Conservation (phyloP, 2,888 invertebrate species). For the Sminthurides aquaticus region DNA sequence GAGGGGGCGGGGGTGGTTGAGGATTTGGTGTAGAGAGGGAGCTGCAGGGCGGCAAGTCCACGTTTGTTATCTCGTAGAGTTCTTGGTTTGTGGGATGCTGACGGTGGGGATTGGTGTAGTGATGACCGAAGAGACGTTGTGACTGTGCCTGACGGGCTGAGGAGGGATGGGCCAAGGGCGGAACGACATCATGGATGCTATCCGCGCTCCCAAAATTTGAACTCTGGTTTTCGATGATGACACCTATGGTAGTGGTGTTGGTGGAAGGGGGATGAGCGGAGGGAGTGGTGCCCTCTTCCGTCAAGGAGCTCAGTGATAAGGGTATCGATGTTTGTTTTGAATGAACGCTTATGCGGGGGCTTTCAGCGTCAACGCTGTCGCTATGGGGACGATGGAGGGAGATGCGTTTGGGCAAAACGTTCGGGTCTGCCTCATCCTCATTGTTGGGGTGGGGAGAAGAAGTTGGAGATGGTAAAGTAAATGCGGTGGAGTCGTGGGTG, state of each 20-base stretch:
- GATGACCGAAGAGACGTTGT: background rate
- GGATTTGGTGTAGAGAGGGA: no score
- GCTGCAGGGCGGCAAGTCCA: background rate
- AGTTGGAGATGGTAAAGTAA: background rate
- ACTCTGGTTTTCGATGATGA: slow-evolving; percentile 19
- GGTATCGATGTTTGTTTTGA: background rate
- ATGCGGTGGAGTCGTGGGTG: no score
- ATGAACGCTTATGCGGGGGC: background rate
- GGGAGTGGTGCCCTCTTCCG: background rate
- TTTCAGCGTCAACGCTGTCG: background rate
- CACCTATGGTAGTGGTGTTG: slow-evolving; percentile 5
- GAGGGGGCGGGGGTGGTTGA: background rate
- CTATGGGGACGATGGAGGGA: background rate
- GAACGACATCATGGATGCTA: slow-evolving; percentile 11
- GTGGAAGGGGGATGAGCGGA: background rate
- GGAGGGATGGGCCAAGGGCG: background rate
- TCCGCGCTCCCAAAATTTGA: slow-evolving; percentile 20
- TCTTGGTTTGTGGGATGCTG: background rate
- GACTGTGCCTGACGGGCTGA: background rate
- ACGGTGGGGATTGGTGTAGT: background rate
- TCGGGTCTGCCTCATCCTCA: background rate
- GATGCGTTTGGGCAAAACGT: background rate
- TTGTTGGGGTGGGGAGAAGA: background rate
- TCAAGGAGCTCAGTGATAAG: background rate
- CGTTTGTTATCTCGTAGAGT: background rate